Percentiles rank a stretch among this genome's conserved stretches.
phyloP scores from a whole-genome alignment of 1,140 invertebrate species.

The Leptopilina clavipes region DNA sequence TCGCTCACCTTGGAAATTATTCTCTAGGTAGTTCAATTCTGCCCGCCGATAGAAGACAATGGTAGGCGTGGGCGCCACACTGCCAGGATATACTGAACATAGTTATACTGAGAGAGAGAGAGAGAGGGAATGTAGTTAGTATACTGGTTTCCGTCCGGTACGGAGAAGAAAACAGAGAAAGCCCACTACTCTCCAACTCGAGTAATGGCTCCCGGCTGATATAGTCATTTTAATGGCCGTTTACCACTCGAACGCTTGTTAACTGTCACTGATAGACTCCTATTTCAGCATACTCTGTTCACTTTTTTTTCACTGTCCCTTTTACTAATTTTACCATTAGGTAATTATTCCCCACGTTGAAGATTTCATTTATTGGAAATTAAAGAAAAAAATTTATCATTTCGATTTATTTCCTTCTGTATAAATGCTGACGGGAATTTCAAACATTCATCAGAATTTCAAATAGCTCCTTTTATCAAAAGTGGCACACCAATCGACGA shows the following conservation, averaged over 20 bases:
- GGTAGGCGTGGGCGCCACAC: constrained; percentile 48
- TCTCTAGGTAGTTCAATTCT: constrained; percentile 44
- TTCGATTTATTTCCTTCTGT: not conserved
- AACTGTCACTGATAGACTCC: constrained; percentile 37
- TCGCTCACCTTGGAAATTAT: constrained; percentile 48
- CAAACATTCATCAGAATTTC: constrained; percentile 9
- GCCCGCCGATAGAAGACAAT: constrained; percentile 45
- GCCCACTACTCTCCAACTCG: constrained; percentile 43
- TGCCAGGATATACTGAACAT: constrained; percentile 39
- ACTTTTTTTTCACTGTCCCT: not conserved
- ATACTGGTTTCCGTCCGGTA: constrained; percentile 27
- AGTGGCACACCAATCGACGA: constrained; percentile 17
- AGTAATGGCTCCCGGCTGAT: constrained; percentile 53
- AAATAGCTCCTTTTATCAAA: constrained; percentile 10
- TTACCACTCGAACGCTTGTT: constrained; percentile 54
- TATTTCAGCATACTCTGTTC: not conserved
- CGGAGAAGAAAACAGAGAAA: constrained; percentile 42
- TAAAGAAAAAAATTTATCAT: not conserved
- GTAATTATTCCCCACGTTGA: too few species aligned
- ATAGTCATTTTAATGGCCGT: constrained; percentile 54
- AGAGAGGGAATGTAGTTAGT: constrained; percentile 19
- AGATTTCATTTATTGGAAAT: too few species aligned
- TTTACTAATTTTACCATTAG: not conserved
- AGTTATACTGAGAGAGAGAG: constrained; percentile 42
- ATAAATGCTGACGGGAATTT: constrained; percentile 1